A percentile compares a stretch with the other conserved stretches of the same genome.
phyloP scores from a whole-genome alignment of 2,888 invertebrate genomes.

The Archips crataeganus region DNA sequence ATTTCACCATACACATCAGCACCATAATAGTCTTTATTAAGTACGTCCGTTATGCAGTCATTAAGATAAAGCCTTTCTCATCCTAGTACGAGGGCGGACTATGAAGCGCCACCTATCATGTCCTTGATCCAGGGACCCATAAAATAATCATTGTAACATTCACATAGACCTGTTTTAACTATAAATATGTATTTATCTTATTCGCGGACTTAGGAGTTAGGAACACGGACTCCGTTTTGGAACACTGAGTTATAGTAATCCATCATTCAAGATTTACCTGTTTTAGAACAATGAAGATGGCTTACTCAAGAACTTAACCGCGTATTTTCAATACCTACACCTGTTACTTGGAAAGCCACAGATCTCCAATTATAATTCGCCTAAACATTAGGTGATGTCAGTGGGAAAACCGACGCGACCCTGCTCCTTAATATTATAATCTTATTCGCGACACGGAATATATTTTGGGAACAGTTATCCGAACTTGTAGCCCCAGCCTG shows the following conservation, averaged over 20 bases:
- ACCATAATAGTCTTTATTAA: no score
- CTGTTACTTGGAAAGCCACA: conserved; percentile 47
- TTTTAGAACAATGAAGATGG: not conserved
- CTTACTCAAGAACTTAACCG: not conserved
- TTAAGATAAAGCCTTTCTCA: no score
- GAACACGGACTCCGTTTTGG: not conserved
- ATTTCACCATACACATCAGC: no score
- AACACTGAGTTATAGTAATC: not conserved
- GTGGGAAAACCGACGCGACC: conserved; percentile 49
- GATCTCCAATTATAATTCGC: conserved; percentile 78
- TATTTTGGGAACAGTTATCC: conserved; percentile 66
- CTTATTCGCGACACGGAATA: conserved; percentile 83
- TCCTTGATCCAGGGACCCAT: no score
- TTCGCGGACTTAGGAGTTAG: no score
- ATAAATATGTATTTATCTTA: no score
- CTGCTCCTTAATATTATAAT: conserved; percentile 82
- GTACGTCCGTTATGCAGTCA: no score
- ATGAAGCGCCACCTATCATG: no score
- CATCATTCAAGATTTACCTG: not conserved
- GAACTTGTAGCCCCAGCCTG: conserved; percentile 53
- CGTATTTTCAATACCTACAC: conserved; percentile 20
- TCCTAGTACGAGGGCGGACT: no score
- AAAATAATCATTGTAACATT: no score
- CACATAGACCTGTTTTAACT: no score
- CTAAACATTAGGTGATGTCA: conserved; percentile 34